Conservation (phyloP, 2,797 vertebrate species). For the Scarus forsteni region DNA sequence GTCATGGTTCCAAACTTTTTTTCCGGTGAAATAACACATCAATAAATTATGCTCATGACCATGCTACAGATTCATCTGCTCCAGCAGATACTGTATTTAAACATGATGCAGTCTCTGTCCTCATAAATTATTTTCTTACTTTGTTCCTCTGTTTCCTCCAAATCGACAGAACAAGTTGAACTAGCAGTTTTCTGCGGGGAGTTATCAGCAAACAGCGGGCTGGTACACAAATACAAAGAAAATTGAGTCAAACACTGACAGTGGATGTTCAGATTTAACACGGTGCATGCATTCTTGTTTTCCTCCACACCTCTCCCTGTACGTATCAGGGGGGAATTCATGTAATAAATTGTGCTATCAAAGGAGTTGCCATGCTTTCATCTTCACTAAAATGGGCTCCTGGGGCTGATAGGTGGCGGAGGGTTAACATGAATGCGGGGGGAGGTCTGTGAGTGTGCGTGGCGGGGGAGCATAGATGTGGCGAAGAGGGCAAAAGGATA, state of each 20-base stretch:
- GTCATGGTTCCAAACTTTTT: not conserved
- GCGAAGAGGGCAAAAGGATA: slow-evolving; percentile 45
- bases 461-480: slow-evolving; percentile 40
- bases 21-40: slow-evolving; percentile 15
- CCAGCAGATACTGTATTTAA: slow-evolving; percentile 1
- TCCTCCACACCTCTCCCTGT: slow-evolving; percentile 28
- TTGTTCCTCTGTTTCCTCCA: slow-evolving; percentile 53
- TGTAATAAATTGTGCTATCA: slow-evolving; percentile 68
- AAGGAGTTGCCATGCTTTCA: slow-evolving; percentile 63
- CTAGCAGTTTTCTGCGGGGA: slow-evolving; percentile 32
- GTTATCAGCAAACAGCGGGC: slow-evolving; percentile 33
- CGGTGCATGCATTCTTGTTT: slow-evolving; percentile 53
- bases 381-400: slow-evolving; percentile 46
- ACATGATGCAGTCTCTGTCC: slow-evolving; percentile 21
- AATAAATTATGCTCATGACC: too few relatives aligned
- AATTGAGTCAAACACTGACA: slow-evolving; percentile 36
- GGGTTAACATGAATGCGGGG: slow-evolving; percentile 44
- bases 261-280: slow-evolving; percentile 45
- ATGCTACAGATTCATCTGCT: not conserved
- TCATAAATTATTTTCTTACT: slow-evolving; percentile 26
- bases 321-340: slow-evolving; percentile 49
- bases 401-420: slow-evolving; percentile 38
- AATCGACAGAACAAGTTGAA: slow-evolving; percentile 53
- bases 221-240: slow-evolving; percentile 40
- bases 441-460: slow-evolving; percentile 31